Evolutionary conservation across 2,888 invertebrate species (phyloP).

Genomic region (Drosophila gaucha): DNA sequence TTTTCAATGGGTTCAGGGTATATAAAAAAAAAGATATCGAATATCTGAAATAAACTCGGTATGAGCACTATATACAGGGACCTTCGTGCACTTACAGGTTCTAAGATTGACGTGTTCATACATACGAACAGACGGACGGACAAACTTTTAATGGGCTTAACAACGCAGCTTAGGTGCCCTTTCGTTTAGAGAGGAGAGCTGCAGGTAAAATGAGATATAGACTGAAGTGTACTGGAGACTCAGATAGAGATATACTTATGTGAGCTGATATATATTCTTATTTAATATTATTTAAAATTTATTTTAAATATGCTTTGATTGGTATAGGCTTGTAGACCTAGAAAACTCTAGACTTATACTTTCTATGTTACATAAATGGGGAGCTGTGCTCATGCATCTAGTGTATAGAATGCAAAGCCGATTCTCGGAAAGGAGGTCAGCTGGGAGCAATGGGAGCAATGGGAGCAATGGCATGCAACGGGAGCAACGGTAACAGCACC

Average conservation of each 20-base stretch:
- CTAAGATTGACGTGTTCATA: too few relatives aligned
- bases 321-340: background rate
- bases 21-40: too few relatives aligned
- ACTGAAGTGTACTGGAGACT: background rate
- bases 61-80: too few relatives aligned
- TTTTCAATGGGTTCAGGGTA: too few relatives aligned
- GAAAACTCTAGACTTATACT: background rate
- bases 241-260: background rate
- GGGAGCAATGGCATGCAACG: background rate
- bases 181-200: background rate
- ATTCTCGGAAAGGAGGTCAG: constrained; percentile 27
- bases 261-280: background rate
- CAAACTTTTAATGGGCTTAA: background rate
- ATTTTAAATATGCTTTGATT: too few relatives aligned
- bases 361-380: background rate
- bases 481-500: background rate
- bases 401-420: constrained; percentile 21
- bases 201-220: too few relatives aligned
- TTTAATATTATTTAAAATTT: too few relatives aligned
- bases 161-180: constrained; percentile 12
- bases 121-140: background rate
- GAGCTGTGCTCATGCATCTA: constrained; percentile 1
- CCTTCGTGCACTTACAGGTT: too few relatives aligned
- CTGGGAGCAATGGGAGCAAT: background rate
- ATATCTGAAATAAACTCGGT: too few relatives aligned